These are phyloP conservation scores for Pithys albifrons DNA, from an alignment of 2,113 vertebrate genomes.

Conservation along the genomic window DNA sequence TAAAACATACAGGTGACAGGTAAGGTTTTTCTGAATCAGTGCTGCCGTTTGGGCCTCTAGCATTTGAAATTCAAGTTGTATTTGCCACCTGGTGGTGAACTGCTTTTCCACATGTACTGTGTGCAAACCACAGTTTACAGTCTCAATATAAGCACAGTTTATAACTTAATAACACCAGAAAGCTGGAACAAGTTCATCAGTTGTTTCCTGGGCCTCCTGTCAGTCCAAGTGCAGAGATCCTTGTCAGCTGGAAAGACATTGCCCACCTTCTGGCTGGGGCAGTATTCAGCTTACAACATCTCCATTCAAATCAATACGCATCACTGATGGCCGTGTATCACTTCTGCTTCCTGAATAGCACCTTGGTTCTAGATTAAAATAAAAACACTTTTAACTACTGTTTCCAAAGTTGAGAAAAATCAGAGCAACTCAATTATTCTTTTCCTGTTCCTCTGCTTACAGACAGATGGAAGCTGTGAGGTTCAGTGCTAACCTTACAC, in stretches of 20 bases:
- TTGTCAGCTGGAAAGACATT: neutral
- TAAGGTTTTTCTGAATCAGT: neutral
- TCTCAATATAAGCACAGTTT: neutral
- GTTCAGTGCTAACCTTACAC: neutral
- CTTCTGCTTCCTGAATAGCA: neutral
- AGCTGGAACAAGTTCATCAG: neutral
- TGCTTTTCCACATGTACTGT: neutral
- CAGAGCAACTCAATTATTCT: neutral
- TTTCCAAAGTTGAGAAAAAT: neutral
- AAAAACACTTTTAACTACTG: neutral
- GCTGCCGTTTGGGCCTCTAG: accelerated
- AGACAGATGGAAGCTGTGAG: neutral
- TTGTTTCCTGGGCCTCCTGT: neutral
- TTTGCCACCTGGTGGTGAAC: conserved; percentile 34
- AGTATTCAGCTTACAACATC: neutral
- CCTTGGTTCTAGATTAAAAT: neutral
- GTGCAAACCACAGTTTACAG: neutral
- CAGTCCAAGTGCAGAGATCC: neutral
- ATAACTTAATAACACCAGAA: neutral
- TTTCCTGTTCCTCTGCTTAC: neutral
- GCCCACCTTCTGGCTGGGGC: neutral
- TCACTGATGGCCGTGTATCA: neutral
- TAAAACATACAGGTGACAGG: accelerated
- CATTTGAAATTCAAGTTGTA: neutral
- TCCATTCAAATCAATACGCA: neutral